These are phyloP conservation scores for Nasua narica DNA, from an alignment of 2,797 vertebrate genomes.

Conservation along the genomic window DNA sequence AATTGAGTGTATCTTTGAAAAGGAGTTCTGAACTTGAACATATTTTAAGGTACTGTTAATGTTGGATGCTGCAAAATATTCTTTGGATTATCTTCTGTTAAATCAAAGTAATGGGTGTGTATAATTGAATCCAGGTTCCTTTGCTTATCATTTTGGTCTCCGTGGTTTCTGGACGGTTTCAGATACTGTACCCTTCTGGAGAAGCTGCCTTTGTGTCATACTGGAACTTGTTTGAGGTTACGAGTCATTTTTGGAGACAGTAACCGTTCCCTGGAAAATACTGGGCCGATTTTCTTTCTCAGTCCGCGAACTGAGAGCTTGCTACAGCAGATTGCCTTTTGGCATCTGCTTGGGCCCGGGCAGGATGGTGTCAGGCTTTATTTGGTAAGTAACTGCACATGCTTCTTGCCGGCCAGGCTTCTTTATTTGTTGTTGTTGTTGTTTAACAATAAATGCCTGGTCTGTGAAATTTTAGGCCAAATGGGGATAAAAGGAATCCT, in stretches of 20 bases:
- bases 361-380: constrained; percentile 1
- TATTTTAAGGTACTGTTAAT: constrained; percentile 38
- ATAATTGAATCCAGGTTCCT: neutral
- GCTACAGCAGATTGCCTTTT: constrained; percentile 19
- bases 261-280: constrained; percentile 49
- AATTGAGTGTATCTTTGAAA: constrained; percentile 16
- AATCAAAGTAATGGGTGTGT: neutral
- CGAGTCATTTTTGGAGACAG: constrained; percentile 50
- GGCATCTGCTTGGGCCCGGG: neutral
- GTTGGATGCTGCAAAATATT: constrained; percentile 22
- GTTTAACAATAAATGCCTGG: constrained; percentile 33
- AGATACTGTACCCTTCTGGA: neutral
- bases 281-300: constrained; percentile 30
- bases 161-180: neutral
- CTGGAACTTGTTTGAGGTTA: constrained; percentile 36
- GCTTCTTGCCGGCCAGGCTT: constrained; percentile 22
- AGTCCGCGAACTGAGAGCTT: neutral
- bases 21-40: constrained; percentile 16
- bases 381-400: constrained; percentile 49
- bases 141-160: constrained; percentile 1
- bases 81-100: neutral
- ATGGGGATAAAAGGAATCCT: neutral
- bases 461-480: constrained; percentile 48
- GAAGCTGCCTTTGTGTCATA: constrained; percentile 45
- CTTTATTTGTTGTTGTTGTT: neutral